Percentiles rank a stretch among this genome's conserved stretches.
Evolutionary conservation across 2,113 vertebrate genomes (phyloP).

Genomic region (Seriola aureovittata): DNA sequence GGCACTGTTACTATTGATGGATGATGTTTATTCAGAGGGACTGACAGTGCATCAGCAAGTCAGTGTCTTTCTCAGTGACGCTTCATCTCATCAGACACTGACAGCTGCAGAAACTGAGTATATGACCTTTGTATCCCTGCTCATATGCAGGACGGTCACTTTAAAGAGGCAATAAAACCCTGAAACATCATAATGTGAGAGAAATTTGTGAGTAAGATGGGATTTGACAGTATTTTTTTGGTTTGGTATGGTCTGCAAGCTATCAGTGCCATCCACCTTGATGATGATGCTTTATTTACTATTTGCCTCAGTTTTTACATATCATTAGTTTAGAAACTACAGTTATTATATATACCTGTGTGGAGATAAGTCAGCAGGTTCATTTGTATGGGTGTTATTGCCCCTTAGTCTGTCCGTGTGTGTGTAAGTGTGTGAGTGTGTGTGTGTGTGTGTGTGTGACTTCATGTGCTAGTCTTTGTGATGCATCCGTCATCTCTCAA

Average conservation of each 20-base stretch:
- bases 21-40: slow-evolving; percentile 30
- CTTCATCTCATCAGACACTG: slow-evolving; percentile 10
- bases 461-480: slow-evolving; percentile 28
- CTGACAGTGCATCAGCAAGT: slow-evolving; percentile 18
- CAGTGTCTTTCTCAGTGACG: slow-evolving; percentile 9
- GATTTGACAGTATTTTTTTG: neutral
- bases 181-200: neutral
- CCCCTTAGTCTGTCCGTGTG: neutral
- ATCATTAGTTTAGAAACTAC: neutral
- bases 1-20: neutral
- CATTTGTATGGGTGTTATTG: slow-evolving; percentile 12
- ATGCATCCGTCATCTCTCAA: slow-evolving; percentile 34
- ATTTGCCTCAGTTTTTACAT: neutral
- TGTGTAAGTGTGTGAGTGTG: neutral
- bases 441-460: neutral
- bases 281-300: neutral
- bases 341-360: neutral
- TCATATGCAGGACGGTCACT: neutral
- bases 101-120: slow-evolving; percentile 10
- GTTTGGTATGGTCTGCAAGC: neutral
- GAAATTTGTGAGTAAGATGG: neutral
- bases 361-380: neutral
- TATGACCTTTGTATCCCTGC: slow-evolving; percentile 19
- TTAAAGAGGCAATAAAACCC: neutral
- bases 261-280: neutral